These are phyloP conservation scores for Chymomyza procnemis DNA, from an alignment of 2,888 invertebrate genomes.

Conservation along the genomic window DNA sequence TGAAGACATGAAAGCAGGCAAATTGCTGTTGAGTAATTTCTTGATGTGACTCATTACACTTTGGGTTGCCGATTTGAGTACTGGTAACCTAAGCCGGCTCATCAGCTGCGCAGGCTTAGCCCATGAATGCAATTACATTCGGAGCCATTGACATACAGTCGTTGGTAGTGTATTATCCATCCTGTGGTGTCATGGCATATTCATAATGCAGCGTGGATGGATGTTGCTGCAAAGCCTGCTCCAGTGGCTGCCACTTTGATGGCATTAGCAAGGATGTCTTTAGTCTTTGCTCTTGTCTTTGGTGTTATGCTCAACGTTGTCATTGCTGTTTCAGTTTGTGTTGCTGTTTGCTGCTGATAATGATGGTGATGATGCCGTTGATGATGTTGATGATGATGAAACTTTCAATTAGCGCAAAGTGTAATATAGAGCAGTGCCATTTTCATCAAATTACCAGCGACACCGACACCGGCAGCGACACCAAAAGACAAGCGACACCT, in stretches of 20 bases:
- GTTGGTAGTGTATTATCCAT: not conserved
- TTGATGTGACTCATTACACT: not conserved
- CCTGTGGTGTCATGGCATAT: not conserved
- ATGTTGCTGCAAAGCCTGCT: not conserved
- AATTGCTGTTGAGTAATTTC: not conserved
- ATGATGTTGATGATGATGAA: slow-evolving; percentile 56
- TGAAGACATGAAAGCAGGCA: not conserved
- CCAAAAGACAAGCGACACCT: not conserved
- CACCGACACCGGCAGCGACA: slow-evolving; percentile 34
- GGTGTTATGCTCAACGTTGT: too few relatives aligned
- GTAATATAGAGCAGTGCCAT: slow-evolving; percentile 65
- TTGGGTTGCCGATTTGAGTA: not conserved
- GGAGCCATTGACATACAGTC: not conserved
- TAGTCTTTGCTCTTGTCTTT: not conserved
- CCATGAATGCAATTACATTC: not conserved
- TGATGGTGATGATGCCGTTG: slow-evolving; percentile 48
- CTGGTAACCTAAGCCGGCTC: not conserved
- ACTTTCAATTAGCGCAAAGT: slow-evolving; percentile 69
- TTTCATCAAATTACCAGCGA: slow-evolving; percentile 71
- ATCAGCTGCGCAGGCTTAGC: not conserved
- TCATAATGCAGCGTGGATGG: not conserved
- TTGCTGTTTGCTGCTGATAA: slow-evolving; percentile 34
- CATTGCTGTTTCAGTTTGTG: not conserved
- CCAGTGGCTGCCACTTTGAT: not conserved
- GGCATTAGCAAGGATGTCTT: not conserved